A percentile compares a stretch with the other conserved stretches of the same genome.
phyloP scores from a whole-genome alignment of 2,797 vertebrate species.

The Enteromius trimaculatus region DNA sequence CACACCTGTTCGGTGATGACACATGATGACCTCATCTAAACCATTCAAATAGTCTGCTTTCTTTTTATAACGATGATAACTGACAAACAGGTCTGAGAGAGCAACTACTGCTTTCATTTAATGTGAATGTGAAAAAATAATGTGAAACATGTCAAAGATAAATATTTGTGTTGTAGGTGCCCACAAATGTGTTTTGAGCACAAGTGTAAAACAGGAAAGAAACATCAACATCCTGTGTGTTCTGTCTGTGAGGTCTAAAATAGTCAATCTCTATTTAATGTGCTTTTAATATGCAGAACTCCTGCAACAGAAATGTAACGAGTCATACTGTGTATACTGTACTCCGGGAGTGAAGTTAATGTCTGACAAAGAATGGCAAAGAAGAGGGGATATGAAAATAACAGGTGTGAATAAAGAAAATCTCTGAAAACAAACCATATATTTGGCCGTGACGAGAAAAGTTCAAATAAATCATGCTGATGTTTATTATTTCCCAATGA shows the following conservation, averaged over 20 bases:
- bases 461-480: too few relatives aligned
- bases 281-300: neutral
- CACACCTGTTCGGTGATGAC: conserved; percentile 7
- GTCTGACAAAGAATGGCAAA: neutral
- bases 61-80: neutral
- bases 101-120: conserved; percentile 10
- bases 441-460: neutral
- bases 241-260: neutral
- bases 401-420: neutral
- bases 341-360: neutral
- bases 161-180: neutral
- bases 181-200: conserved; percentile 36
- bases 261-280: neutral
- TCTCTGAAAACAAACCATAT: neutral
- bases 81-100: conserved; percentile 4
- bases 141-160: neutral
- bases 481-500: neutral
- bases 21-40: conserved; percentile 11
- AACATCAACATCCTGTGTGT: conserved; percentile 52
- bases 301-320: neutral
- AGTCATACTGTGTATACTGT: neutral
- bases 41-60: neutral
- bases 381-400: neutral
- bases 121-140: too few relatives aligned
- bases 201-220: conserved; percentile 57